Percentiles rank a stretch among this genome's conserved stretches.
These are phyloP conservation scores for Psammodynastes pulverulentus DNA, from an alignment of 2,113 vertebrate species.

Conservation along the genomic window DNA sequence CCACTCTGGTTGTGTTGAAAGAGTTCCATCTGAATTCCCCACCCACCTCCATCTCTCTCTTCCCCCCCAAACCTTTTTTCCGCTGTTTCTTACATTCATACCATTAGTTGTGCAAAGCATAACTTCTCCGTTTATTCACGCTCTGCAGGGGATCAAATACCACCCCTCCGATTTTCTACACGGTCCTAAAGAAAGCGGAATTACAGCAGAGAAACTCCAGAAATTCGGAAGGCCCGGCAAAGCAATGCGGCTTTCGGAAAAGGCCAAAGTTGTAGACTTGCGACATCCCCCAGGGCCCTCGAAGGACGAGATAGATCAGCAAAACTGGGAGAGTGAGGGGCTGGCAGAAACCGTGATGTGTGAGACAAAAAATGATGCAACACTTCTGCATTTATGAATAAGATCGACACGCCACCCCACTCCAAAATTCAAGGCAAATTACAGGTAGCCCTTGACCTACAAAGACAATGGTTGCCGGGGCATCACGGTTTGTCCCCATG, in stretches of 20 bases:
- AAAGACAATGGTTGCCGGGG: no score
- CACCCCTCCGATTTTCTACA: constrained; percentile 29
- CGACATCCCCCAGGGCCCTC: neutral
- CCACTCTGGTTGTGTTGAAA: neutral
- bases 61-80: neutral
- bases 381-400: neutral
- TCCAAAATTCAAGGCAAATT: neutral
- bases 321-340: neutral
- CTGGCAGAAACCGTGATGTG: neutral
- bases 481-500: no score
- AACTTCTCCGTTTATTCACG: constrained; percentile 4
- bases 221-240: neutral
- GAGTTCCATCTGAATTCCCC: neutral
- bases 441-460: neutral
- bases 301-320: neutral
- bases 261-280: neutral
- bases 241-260: neutral
- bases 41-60: neutral
- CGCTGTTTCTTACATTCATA: constrained; percentile 12
- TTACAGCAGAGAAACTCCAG: neutral
- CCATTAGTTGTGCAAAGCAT: constrained; percentile 22
- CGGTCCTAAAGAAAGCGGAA: constrained; percentile 54
- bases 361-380: neutral
- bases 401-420: neutral
- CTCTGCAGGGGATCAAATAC: constrained; percentile 38